Evolutionary conservation across 2,888 invertebrate species (phyloP).

Genomic region (Sesamia inferens): DNA sequence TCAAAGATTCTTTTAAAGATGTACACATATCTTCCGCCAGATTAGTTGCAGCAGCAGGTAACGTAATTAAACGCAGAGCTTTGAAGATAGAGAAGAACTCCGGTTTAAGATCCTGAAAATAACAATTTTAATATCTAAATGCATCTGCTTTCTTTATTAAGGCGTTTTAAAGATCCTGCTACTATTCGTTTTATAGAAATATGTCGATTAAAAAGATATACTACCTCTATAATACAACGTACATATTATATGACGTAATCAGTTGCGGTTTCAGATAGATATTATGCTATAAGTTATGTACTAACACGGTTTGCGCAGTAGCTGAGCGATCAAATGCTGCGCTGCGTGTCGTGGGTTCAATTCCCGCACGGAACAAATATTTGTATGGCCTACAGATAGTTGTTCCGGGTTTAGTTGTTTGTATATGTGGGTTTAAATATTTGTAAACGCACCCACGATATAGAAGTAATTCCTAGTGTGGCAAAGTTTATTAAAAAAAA

Average conservation of each 20-base stretch:
- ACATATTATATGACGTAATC: slow-evolving; percentile 2
- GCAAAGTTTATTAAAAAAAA: too few species aligned
- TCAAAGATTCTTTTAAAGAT: slow-evolving; percentile 74
- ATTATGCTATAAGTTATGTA: not conserved
- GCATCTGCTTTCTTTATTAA: slow-evolving; percentile 1
- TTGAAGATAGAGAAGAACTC: slow-evolving; percentile 80
- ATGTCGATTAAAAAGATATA: not conserved
- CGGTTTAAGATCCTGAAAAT: slow-evolving; percentile 77
- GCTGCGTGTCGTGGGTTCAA: too few species aligned
- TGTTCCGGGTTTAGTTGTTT: too few species aligned
- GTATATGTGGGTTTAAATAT: too few species aligned
- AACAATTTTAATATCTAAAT: slow-evolving; percentile 1
- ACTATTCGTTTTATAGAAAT: not conserved
- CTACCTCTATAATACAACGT: not conserved
- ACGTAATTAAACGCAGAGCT: slow-evolving; percentile 76
- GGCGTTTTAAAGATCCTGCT: not conserved
- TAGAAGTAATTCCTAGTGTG: too few species aligned
- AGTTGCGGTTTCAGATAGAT: slow-evolving; percentile 1
- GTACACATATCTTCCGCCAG: slow-evolving; percentile 78
- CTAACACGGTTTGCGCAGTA: not conserved
- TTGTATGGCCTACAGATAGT: too few species aligned
- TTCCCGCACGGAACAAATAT: too few species aligned
- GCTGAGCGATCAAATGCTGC: too few species aligned
- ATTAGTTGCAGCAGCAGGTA: slow-evolving; percentile 74
- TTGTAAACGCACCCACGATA: too few species aligned